Conservation (phyloP, 2,797 vertebrate genomes). For the Peromyscus aztecus region DNA sequence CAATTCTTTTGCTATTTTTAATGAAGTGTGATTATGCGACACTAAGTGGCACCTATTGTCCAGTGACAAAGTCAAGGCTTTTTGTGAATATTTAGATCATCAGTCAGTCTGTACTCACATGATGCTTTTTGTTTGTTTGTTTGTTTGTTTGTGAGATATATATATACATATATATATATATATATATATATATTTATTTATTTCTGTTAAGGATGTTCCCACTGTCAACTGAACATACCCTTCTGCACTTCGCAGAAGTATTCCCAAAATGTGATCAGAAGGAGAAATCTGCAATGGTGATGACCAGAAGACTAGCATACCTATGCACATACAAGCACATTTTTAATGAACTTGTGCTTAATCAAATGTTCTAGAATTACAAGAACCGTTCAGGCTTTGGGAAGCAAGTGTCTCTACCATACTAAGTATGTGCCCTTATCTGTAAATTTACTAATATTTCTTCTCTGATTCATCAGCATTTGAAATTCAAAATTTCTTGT, state of each 20-base stretch:
- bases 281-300: neutral
- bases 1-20: conserved; percentile 52
- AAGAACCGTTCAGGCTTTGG: neutral
- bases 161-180: neutral
- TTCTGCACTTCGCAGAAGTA: neutral
- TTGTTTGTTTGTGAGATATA: neutral
- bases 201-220: conserved; percentile 22
- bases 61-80: conserved; percentile 45
- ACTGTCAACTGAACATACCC: neutral
- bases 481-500: neutral
- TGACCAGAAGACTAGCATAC: neutral
- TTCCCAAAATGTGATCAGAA: conserved; percentile 6
- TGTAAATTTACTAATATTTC: neutral
- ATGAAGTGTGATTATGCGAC: conserved; percentile 55
- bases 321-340: neutral
- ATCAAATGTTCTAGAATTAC: neutral
- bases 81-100: conserved; percentile 22
- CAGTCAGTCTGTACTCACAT: conserved; percentile 46
- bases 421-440: neutral
- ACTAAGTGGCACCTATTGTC: conserved; percentile 38
- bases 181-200: too few relatives aligned
- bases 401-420: neutral
- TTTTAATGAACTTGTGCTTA: neutral
- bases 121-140: conserved; percentile 16
- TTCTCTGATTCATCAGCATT: neutral